Percentiles rank a stretch among this genome's conserved stretches.
phyloP scores from a whole-genome alignment of 2,888 invertebrate species.

The Drosophila rubida region DNA sequence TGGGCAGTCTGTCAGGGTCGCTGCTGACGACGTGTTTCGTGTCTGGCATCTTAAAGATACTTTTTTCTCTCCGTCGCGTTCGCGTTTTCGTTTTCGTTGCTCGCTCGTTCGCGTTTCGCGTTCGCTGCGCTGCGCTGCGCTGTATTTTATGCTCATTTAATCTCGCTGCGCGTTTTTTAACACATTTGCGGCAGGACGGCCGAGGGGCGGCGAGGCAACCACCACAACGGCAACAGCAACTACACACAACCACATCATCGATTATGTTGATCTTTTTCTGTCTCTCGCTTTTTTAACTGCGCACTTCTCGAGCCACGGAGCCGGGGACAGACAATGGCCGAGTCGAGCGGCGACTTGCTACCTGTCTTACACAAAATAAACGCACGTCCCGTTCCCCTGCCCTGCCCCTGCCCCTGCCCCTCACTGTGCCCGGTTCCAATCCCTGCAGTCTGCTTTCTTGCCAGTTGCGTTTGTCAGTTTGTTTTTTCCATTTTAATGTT shows the following conservation, averaged over 20 bases:
- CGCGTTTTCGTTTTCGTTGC: slow-evolving; percentile 8
- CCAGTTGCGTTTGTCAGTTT: slow-evolving; percentile 57
- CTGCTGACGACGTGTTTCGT: slow-evolving; percentile 69
- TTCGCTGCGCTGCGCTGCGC: slow-evolving; percentile 56
- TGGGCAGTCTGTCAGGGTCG: slow-evolving; percentile 57
- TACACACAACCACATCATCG: slow-evolving; percentile 70
- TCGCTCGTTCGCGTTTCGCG: slow-evolving; percentile 43
- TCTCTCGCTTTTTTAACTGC: slow-evolving; percentile 67
- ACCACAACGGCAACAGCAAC: slow-evolving; percentile 15
- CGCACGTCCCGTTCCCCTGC: slow-evolving; percentile 57
- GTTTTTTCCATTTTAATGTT: slow-evolving; percentile 61
- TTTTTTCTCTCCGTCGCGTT: slow-evolving; percentile 31
- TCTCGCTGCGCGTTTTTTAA: slow-evolving; percentile 77
- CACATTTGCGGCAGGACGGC: slow-evolving; percentile 65
- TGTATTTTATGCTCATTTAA: slow-evolving; percentile 81
- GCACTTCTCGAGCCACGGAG: slow-evolving; percentile 59
- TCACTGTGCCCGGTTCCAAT: not conserved
- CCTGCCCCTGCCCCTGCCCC: not conserved
- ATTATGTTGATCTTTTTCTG: slow-evolving; percentile 76
- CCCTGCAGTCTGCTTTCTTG: slow-evolving; percentile 25
- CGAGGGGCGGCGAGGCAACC: not conserved
- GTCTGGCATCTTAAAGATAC: slow-evolving; percentile 75
- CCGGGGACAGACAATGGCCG: slow-evolving; percentile 55
- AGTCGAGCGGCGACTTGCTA: slow-evolving; percentile 69
- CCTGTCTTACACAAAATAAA: slow-evolving; percentile 81